phyloP scores from a whole-genome alignment of 53 echinoderm and acorn worm genomes.

The Antedon mediterranea region DNA sequence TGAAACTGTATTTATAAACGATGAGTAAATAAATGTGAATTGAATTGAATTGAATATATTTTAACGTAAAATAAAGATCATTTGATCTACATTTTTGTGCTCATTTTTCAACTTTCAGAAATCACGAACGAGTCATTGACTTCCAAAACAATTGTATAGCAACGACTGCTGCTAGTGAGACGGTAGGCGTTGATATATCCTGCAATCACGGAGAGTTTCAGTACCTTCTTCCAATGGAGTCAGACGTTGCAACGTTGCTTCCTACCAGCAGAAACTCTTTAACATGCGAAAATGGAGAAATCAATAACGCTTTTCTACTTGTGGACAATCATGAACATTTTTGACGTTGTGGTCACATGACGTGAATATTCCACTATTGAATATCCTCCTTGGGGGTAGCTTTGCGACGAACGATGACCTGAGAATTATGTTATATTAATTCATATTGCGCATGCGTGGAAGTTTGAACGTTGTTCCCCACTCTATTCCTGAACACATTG shows the following conservation, averaged over 20 bases:
- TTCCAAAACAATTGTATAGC: not conserved
- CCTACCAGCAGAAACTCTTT: not conserved
- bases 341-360: not conserved
- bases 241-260: not conserved
- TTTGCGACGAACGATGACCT: no score
- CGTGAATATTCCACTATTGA: no score
- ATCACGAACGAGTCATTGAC: not conserved
- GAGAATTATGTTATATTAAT: no score
- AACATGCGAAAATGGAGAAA: not conserved
- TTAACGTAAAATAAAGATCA: no score
- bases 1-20: no score
- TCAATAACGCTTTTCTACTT: not conserved
- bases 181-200: not conserved
- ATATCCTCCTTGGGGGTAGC: no score
- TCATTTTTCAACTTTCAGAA: not conserved
- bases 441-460: no score
- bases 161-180: not conserved
- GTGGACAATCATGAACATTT: not conserved
- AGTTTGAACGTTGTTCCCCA: no score
- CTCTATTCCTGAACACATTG: no score
- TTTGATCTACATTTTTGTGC: no score
- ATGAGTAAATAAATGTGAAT: no score
- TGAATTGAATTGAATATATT: no score
- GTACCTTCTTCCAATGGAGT: not conserved
- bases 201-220: not conserved